These are phyloP conservation scores for Chironomus tentans DNA, from an alignment of 2,888 invertebrate genomes.

Conservation along the genomic window DNA sequence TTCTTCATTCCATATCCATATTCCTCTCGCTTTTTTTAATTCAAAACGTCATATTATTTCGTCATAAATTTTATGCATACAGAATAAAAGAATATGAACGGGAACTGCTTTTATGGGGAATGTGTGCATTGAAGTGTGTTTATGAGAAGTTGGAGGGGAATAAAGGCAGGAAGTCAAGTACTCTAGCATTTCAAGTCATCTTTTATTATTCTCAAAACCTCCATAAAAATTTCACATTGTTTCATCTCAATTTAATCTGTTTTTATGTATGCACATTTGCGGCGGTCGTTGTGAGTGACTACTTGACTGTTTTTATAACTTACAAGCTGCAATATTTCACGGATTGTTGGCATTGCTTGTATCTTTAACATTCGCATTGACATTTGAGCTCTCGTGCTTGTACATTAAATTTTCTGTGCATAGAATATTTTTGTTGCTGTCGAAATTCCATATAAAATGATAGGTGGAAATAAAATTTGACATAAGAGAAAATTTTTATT, in stretches of 20 bases:
- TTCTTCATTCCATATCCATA: no score
- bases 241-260: conserved; percentile 14
- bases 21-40: no score
- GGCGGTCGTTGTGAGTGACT: neutral
- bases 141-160: neutral
- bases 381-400: neutral
- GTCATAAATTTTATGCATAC: neutral
- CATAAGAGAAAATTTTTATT: no score
- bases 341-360: neutral
- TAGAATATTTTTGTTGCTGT: neutral
- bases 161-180: neutral
- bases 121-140: neutral
- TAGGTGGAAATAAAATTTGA: no score
- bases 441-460: neutral
- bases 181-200: neutral
- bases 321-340: neutral
- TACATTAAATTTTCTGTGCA: no score
- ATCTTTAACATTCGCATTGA: neutral
- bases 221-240: conserved; percentile 15
- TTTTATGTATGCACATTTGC: neutral
- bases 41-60: neutral
- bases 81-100: neutral
- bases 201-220: conserved; percentile 9
- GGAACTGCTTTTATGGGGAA: neutral
- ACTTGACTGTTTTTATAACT: neutral